A percentile compares a stretch with the other conserved stretches of the same genome.
phyloP scores from a whole-genome alignment of 1,140 invertebrate species.

The Zophobas atratus region DNA sequence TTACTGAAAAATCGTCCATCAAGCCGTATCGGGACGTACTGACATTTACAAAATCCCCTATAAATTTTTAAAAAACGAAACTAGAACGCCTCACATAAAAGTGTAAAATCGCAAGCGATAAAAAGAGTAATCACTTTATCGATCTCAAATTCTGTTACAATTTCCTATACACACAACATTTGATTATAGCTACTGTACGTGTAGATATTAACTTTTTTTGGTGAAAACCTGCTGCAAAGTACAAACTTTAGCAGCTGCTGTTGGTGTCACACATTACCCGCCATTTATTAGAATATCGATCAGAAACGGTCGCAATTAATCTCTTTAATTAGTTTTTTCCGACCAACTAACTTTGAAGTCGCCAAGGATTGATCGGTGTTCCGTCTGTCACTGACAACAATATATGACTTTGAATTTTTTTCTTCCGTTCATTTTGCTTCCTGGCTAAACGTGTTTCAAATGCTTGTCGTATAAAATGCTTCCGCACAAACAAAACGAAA shows the following conservation, averaged over 20 bases:
- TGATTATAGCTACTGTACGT: no score
- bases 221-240: no score
- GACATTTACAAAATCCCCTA: no score
- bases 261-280: slow-evolving; percentile 52
- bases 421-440: slow-evolving; percentile 52
- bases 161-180: no score
- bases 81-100: no score
- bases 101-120: no score
- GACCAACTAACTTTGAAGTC: slow-evolving; percentile 60
- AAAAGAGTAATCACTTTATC: no score
- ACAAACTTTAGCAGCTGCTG: not conserved
- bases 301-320: slow-evolving; percentile 61
- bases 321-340: slow-evolving; percentile 65
- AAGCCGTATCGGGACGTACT: no score
- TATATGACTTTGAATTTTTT: slow-evolving; percentile 59
- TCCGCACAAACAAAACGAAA: slow-evolving; percentile 26
- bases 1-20: no score
- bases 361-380: slow-evolving; percentile 61
- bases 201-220: no score
- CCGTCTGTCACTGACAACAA: slow-evolving; percentile 65
- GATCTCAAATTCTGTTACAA: no score
- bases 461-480: slow-evolving; percentile 19
- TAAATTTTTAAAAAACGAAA: no score
- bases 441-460: slow-evolving; percentile 32
- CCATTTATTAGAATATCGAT: slow-evolving; percentile 64